Conservation (phyloP, 2,113 vertebrate genomes). For the Barnardius zonarius region DNA sequence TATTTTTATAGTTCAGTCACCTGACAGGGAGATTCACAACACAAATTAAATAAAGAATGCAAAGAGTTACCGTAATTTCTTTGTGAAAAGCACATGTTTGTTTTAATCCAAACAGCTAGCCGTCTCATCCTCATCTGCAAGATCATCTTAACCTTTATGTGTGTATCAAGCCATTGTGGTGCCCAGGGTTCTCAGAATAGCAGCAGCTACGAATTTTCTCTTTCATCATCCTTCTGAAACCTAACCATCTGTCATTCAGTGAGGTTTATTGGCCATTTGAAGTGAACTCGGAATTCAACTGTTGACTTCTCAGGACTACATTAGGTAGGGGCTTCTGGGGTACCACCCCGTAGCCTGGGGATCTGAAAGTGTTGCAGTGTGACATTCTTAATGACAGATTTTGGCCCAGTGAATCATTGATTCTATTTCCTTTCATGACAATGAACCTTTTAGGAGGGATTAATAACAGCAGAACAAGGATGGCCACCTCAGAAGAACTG, state of each 20-base stretch:
- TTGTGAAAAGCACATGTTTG: background rate
- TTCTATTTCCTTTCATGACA: background rate
- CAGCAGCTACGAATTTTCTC: background rate
- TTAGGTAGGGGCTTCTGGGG: accelerated
- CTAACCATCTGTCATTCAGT: background rate
- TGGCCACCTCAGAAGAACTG: background rate
- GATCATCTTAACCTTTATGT: background rate
- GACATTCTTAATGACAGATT: background rate
- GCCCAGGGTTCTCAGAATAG: background rate
- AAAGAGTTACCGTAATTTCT: background rate
- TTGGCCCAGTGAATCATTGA: background rate
- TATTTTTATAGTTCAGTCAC: background rate
- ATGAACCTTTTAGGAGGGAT: background rate
- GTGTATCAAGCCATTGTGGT: background rate
- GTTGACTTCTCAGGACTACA: background rate
- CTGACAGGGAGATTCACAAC: background rate
- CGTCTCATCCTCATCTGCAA: background rate
- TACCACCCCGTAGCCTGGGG: background rate
- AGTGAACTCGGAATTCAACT: background rate
- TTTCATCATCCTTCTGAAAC: background rate
- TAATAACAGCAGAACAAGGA: background rate
- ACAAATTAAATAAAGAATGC: background rate
- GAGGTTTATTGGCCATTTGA: background rate
- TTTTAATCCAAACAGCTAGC: background rate
- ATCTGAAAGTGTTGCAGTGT: background rate